These are phyloP conservation scores for Ceyx margarethae DNA, from an alignment of 2,113 vertebrate genomes.

Conservation along the genomic window DNA sequence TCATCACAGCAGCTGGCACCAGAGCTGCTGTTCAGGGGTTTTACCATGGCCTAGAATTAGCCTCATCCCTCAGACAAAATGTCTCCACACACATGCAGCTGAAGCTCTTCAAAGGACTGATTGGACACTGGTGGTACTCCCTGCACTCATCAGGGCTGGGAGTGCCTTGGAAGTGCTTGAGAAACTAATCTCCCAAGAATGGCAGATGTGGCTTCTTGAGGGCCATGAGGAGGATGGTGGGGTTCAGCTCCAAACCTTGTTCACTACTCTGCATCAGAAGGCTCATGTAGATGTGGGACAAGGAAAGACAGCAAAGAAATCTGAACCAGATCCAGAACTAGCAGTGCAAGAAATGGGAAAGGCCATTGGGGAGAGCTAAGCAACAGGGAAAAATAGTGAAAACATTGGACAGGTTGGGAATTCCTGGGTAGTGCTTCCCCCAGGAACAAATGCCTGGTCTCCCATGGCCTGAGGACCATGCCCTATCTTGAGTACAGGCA, in stretches of 20 bases:
- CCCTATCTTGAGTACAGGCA: not conserved
- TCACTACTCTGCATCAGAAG: not conserved
- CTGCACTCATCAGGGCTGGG: fast-evolving
- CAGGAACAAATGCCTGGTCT: fast-evolving
- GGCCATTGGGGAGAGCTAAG: not conserved
- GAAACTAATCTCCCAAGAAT: not conserved
- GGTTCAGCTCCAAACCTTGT: not conserved
- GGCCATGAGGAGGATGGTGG: not conserved
- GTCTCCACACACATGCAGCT: not conserved
- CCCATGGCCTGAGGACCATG: not conserved
- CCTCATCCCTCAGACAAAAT: constrained; percentile 7
- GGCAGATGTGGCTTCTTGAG: not conserved
- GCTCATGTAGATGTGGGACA: not conserved
- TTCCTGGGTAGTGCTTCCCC: not conserved
- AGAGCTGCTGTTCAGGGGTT: not conserved
- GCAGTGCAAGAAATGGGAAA: not conserved
- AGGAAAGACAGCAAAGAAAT: not conserved
- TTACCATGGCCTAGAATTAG: constrained; percentile 1
- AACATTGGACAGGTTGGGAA: fast-evolving
- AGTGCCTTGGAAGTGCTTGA: not conserved
- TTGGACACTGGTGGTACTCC: not conserved
- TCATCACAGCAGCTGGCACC: not conserved
- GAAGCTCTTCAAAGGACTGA: not conserved
- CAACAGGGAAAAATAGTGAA: not conserved
- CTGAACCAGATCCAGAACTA: not conserved